A percentile compares a stretch with the other conserved stretches of the same genome.
These are phyloP conservation scores for Colletes gigas DNA, from an alignment of 1,140 invertebrate genomes.

Conservation along the genomic window DNA sequence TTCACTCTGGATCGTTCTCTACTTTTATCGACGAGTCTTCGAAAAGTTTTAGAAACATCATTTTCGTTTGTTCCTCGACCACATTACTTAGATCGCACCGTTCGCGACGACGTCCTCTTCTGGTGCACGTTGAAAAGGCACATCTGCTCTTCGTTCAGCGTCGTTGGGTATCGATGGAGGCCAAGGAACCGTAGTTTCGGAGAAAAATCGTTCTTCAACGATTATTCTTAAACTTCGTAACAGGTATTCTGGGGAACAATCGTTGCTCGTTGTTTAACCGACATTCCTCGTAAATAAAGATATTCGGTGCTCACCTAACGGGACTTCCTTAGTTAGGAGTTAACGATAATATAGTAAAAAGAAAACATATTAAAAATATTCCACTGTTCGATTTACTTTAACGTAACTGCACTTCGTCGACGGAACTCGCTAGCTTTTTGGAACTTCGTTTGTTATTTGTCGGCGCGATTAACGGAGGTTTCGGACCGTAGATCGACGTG, in stretches of 20 bases:
- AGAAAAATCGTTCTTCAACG: neutral
- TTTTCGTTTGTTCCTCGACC: neutral
- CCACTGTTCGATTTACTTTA: neutral
- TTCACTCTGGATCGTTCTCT: neutral
- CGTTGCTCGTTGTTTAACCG: neutral
- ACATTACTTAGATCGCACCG: neutral
- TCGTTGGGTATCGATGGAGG: neutral
- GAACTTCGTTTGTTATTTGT: neutral
- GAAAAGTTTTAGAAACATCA: neutral
- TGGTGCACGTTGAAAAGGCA: neutral
- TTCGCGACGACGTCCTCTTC: neutral
- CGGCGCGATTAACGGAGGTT: too few species aligned
- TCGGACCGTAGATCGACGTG: neutral
- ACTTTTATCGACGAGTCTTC: neutral
- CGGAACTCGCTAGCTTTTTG: too few species aligned
- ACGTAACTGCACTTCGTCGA: neutral
- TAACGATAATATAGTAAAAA: neutral
- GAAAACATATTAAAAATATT: neutral
- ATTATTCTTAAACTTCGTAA: slow-evolving; percentile 20
- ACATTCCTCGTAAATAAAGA: neutral
- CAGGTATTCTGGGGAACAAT: slow-evolving; percentile 15
- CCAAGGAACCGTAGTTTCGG: neutral
- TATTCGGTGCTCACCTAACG: neutral
- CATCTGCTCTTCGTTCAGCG: neutral
- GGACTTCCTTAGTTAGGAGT: neutral